These are phyloP conservation scores for Aptenodytes forsteri DNA, from an alignment of 2,113 vertebrate species.

Conservation along the genomic window DNA sequence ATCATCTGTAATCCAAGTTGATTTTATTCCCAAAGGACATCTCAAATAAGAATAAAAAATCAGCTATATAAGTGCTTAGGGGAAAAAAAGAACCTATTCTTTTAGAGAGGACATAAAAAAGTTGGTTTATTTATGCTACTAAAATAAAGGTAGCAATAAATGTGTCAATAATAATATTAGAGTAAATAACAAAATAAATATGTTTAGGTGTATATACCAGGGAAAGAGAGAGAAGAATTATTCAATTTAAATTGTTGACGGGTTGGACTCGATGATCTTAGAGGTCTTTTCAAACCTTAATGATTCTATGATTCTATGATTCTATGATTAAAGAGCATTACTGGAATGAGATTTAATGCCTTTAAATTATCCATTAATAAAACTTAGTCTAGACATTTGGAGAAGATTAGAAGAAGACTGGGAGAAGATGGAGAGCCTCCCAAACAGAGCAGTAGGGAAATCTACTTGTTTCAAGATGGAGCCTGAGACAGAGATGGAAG, in stretches of 20 bases:
- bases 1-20: neutral
- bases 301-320: too few species aligned
- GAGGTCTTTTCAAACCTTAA: too few species aligned
- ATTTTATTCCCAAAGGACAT: neutral
- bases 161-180: neutral
- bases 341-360: slow-evolving; percentile 6
- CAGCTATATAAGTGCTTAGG: neutral
- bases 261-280: too few species aligned
- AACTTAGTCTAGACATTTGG: slow-evolving; percentile 43
- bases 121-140: neutral
- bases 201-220: neutral
- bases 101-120: neutral
- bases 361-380: slow-evolving; percentile 15
- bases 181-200: neutral
- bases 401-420: slow-evolving; percentile 36
- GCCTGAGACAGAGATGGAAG: neutral
- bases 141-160: neutral
- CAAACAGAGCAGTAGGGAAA: neutral
- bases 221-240: neutral
- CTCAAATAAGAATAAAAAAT: neutral
- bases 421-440: neutral
- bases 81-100: neutral
- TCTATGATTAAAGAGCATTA: neutral
- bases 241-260: neutral
- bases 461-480: neutral